phyloP scores from a whole-genome alignment of 2,113 vertebrate genomes.

The Acrocephalus arundinaceus region DNA sequence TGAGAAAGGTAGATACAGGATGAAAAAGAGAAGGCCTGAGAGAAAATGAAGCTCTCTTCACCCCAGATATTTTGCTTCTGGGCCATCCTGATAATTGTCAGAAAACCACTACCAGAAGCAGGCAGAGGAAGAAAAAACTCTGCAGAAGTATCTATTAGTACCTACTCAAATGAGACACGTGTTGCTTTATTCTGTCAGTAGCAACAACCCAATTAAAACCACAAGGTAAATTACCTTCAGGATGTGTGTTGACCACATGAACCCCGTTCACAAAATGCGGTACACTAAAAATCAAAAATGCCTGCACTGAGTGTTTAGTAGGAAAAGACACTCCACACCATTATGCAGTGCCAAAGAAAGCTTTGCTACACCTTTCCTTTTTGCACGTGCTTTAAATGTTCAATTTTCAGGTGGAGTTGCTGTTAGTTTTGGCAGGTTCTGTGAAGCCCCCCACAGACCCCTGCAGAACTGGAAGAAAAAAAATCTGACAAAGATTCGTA shows the following conservation, averaged over 20 bases:
- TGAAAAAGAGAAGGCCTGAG: background rate
- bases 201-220: background rate
- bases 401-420: background rate
- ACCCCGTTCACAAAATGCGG: conserved; percentile 50
- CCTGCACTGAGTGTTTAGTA: conserved; percentile 24
- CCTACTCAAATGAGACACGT: background rate
- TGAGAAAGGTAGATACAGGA: background rate
- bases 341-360: conserved; percentile 6
- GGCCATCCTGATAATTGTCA: background rate
- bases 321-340: conserved; percentile 34
- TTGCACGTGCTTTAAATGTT: conserved; percentile 40
- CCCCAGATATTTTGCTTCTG: background rate
- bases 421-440: conserved; percentile 24
- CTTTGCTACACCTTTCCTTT: background rate
- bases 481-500: background rate
- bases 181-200: conserved; percentile 6
- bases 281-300: conserved; percentile 54
- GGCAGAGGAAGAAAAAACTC: background rate
- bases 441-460: background rate
- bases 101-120: background rate
- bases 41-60: background rate
- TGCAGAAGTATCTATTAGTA: background rate
- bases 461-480: background rate
- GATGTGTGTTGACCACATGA: conserved; percentile 13
- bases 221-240: conserved; percentile 31